These are phyloP conservation scores for Dendroctonus ponderosae DNA, from an alignment of 1,140 invertebrate species.

Conservation along the genomic window DNA sequence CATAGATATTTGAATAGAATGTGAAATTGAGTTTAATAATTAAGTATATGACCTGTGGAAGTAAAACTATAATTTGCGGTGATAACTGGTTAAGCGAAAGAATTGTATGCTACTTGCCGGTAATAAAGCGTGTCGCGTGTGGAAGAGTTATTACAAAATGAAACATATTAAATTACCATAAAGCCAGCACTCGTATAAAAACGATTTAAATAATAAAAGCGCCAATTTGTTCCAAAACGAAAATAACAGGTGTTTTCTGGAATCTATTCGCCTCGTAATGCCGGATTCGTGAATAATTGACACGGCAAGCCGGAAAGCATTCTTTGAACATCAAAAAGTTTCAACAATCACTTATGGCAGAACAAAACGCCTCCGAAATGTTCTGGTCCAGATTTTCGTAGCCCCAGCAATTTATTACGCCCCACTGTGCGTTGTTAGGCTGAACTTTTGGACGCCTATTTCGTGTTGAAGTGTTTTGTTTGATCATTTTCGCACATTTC, in stretches of 20 bases:
- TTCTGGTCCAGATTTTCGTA: constrained; percentile 19
- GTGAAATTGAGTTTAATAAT: too few species aligned
- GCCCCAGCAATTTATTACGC: constrained; percentile 11
- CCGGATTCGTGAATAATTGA: constrained; percentile 19
- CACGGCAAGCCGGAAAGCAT: constrained; percentile 7
- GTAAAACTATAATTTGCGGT: too few species aligned
- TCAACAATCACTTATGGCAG: constrained; percentile 15
- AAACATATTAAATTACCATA: constrained; percentile 1
- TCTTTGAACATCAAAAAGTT: constrained; percentile 18
- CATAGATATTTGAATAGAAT: too few species aligned
- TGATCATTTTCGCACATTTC: too few species aligned
- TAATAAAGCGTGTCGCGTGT: too few species aligned
- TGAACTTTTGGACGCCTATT: constrained; percentile 8
- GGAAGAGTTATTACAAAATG: constrained; percentile 1
- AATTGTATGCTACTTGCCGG: too few species aligned
- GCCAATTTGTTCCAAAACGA: neutral
- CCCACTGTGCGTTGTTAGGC: constrained; percentile 7
- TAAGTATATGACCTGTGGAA: too few species aligned
- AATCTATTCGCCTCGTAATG: constrained; percentile 6
- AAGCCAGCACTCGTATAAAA: neutral
- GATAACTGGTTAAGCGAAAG: too few species aligned
- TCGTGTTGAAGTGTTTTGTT: constrained; percentile 10
- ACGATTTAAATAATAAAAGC: constrained; percentile 16
- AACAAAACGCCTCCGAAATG: constrained; percentile 18
- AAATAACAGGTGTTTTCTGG: constrained; percentile 17